Evolutionary conservation across 2,797 vertebrate species (phyloP).

Genomic region (Erpetoichthys calabaricus): DNA sequence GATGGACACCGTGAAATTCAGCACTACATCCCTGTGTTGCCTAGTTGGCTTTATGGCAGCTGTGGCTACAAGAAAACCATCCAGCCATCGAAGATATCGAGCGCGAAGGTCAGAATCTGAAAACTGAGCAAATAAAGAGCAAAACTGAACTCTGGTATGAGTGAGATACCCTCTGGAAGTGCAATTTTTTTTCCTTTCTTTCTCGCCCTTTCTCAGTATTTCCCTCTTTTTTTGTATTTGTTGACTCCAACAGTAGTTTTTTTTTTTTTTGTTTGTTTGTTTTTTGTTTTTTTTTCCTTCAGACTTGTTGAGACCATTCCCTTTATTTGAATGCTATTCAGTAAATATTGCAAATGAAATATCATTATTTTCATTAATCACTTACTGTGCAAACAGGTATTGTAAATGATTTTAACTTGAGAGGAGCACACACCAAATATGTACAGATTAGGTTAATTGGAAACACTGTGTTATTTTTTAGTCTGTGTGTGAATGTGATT

Average conservation of each 20-base stretch:
- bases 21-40: conserved; percentile 70
- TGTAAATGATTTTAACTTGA: no score
- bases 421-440: no score
- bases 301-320: no score
- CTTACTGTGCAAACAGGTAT: no score
- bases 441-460: no score
- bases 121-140: conserved; percentile 47
- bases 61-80: conserved; percentile 68
- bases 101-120: conserved; percentile 94
- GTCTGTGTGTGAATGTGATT: no score
- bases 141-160: conserved; percentile 25
- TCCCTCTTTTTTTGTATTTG: conserved; percentile 4
- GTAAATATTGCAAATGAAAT: no score
- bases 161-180: conserved; percentile 15
- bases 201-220: fast-evolving
- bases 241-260: conserved; percentile 4
- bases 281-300: background rate
- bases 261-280: no score
- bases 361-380: no score
- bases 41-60: conserved; percentile 79
- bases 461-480: no score
- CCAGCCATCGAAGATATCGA: conserved; percentile 64
- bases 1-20: conserved; percentile 66
- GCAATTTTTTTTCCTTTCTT: background rate
- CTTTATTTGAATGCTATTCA: no score